Conservation (phyloP, 92 coral and sea anemone genomes). For the Porites lobata region DNA sequence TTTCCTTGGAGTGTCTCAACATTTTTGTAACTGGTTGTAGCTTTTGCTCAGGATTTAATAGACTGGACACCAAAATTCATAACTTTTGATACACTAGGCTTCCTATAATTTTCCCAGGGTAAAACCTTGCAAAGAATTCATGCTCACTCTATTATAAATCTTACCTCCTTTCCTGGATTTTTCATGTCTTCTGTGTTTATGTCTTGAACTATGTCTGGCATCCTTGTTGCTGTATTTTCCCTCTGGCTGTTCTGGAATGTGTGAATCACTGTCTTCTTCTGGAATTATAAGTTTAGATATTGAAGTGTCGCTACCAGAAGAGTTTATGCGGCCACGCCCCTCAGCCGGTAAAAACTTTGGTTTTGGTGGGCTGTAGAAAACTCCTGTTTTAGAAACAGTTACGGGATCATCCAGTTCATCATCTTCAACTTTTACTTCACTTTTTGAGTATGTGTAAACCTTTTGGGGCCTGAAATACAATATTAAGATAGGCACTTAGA, state of each 20-base stretch:
- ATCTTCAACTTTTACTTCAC: background rate
- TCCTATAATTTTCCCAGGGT: too few species aligned
- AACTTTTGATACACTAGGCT: too few species aligned
- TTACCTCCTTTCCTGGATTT: conserved; percentile 31
- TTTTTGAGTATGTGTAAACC: conserved; percentile 11
- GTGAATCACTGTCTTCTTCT: conserved; percentile 66
- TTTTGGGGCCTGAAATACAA: conserved; percentile 17
- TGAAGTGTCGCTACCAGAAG: conserved; percentile 72
- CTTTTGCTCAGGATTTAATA: too few species aligned
- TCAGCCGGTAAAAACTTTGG: conserved; percentile 23
- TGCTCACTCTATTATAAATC: background rate
- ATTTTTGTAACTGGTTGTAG: too few species aligned
- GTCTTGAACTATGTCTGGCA: conserved; percentile 25
- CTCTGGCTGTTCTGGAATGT: conserved; percentile 22
- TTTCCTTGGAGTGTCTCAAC: too few species aligned
- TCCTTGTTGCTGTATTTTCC: conserved; percentile 26
- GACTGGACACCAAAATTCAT: too few species aligned
- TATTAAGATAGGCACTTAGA: background rate
- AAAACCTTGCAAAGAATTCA: background rate
- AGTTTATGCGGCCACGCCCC: conserved; percentile 44
- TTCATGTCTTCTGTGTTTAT: conserved; percentile 24
- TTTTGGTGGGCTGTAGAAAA: conserved; percentile 55
- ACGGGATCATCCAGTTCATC: conserved; percentile 36
- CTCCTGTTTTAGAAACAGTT: conserved; percentile 42
- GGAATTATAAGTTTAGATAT: conserved; percentile 68